Conservation (phyloP, 2,113 vertebrate species). For the rabbit (Oryctolagus cuniculus) region DNA sequence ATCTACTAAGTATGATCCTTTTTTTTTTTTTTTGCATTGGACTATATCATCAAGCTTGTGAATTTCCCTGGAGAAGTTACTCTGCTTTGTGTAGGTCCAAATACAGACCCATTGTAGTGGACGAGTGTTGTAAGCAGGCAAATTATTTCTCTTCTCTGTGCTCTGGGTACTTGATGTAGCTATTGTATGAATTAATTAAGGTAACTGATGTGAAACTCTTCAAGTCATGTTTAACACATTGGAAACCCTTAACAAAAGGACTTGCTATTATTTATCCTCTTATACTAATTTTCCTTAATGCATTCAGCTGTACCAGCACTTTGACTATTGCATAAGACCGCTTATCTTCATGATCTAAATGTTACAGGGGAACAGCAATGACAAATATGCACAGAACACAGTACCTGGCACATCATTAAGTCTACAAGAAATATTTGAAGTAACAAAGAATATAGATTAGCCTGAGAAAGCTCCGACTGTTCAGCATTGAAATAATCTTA, state of each 20-base stretch:
- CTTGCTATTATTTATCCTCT: not conserved
- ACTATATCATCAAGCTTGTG: not conserved
- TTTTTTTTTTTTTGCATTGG: not conserved
- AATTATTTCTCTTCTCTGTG: not conserved
- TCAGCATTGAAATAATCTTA: not conserved
- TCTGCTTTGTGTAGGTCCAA: not conserved
- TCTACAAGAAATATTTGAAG: not conserved
- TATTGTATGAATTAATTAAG: not conserved
- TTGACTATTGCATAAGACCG: not conserved
- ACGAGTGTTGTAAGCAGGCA: not conserved
- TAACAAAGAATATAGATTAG: not conserved
- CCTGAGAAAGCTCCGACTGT: not conserved
- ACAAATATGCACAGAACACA: not conserved
- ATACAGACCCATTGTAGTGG: not conserved
- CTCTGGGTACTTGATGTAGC: not conserved
- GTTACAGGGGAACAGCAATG: not conserved
- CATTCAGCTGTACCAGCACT: not conserved
- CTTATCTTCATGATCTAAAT: not conserved
- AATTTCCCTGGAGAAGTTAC: not conserved
- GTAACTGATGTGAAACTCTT: not conserved
- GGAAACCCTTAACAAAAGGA: not conserved
- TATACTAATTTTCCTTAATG: not conserved
- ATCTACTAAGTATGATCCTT: not conserved
- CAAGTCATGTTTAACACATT: not conserved
- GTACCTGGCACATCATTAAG: not conserved